Conservation (phyloP, 2,797 vertebrate species). For the Eidolon dupreanum region DNA sequence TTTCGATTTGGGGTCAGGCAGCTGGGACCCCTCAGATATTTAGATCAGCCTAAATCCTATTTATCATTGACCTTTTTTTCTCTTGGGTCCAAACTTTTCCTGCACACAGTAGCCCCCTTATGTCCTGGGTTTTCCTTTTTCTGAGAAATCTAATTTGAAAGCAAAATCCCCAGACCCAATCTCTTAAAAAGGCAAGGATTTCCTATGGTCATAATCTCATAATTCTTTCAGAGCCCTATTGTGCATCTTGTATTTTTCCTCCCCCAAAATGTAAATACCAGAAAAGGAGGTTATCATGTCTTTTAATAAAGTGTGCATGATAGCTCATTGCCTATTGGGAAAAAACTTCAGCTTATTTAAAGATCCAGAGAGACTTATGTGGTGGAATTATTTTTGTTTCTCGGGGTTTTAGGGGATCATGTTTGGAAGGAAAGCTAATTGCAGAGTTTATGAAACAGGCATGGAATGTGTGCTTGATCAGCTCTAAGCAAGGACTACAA, state of each 20-base stretch:
- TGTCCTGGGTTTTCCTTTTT: not conserved
- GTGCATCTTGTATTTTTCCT: not conserved
- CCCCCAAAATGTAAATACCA: not conserved
- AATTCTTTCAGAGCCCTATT: not conserved
- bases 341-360: conserved; percentile 45
- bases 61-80: not conserved
- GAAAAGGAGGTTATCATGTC: not conserved
- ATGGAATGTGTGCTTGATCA: conserved; percentile 75
- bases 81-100: not conserved
- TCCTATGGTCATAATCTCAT: not conserved
- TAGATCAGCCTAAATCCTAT: not conserved
- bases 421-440: conserved; percentile 77
- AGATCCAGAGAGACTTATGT: conserved; percentile 48
- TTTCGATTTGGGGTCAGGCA: conserved; percentile 49
- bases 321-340: not conserved
- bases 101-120: not conserved
- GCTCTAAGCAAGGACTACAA: conserved; percentile 48
- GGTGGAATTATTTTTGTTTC: conserved; percentile 71
- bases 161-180: not conserved
- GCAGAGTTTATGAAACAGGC: conserved; percentile 75
- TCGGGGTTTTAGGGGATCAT: conserved; percentile 69
- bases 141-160: not conserved
- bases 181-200: not conserved
- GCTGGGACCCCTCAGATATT: conserved; percentile 40
- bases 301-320: not conserved